A percentile compares a stretch with the other conserved stretches of the same genome.
Conservation (phyloP, 2,888 invertebrate genomes). For the Diploptera punctata region DNA sequence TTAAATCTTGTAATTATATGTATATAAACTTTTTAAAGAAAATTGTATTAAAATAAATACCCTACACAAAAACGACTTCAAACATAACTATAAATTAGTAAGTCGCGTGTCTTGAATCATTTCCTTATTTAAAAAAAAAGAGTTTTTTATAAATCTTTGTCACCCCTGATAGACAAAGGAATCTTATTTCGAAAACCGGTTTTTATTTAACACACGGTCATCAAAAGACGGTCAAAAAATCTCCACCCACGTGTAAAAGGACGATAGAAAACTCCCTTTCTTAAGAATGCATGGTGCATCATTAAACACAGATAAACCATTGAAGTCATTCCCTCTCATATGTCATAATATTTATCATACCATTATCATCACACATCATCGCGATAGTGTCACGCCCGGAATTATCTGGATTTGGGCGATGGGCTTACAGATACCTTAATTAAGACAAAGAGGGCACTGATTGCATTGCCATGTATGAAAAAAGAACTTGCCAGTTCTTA, state of each 20-base stretch:
- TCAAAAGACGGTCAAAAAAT: constrained; percentile 1
- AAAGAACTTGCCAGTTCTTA: too few relatives aligned
- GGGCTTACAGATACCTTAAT: constrained; percentile 1
- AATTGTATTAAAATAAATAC: too few relatives aligned
- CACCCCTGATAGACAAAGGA: constrained; percentile 4
- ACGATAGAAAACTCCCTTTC: constrained; percentile 2
- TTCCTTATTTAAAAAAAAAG: too few relatives aligned
- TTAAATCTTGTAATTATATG: too few relatives aligned
- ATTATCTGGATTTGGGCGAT: neutral
- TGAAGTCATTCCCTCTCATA: neutral
- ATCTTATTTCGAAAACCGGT: constrained; percentile 15
- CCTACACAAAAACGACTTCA: too few relatives aligned
- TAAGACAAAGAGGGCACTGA: neutral
- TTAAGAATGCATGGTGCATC: neutral
- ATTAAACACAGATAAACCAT: neutral
- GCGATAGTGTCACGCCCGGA: constrained; percentile 5
- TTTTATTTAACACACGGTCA: constrained; percentile 10
- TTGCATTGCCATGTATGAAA: neutral
- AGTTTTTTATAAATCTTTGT: neutral
- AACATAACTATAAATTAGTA: too few relatives aligned
- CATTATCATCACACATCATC: constrained; percentile 25
- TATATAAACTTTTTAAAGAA: too few relatives aligned
- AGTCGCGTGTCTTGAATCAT: too few relatives aligned
- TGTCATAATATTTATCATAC: constrained; percentile 26
- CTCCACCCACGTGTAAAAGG: constrained; percentile 12